These are phyloP conservation scores for Tachina grossa DNA, from an alignment of 2,888 invertebrate species.

Conservation along the genomic window DNA sequence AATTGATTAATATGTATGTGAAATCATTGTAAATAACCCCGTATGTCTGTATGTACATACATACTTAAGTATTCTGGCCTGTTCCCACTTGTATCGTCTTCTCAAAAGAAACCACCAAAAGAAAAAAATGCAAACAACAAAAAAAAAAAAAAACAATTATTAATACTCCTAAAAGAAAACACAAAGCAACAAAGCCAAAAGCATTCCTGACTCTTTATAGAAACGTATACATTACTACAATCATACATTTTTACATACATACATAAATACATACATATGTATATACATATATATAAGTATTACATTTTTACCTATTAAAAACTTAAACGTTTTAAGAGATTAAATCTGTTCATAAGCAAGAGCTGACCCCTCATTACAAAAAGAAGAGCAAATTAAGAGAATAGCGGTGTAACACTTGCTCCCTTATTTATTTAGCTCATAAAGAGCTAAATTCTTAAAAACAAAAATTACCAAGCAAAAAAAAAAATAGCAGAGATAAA, in stretches of 20 bases:
- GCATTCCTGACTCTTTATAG: conserved; percentile 17
- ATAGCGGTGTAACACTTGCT: conserved; percentile 3
- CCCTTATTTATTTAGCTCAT: neutral
- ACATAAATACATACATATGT: neutral
- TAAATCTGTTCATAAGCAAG: conserved; percentile 20
- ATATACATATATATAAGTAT: neutral
- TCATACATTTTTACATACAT: too few relatives aligned
- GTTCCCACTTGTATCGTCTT: conserved; percentile 46
- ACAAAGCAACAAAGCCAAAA: conserved; percentile 33
- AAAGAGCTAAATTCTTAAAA: conserved; percentile 14
- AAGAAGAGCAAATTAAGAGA: conserved; percentile 42
- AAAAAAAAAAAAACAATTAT: conserved; percentile 44
- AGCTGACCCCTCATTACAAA: conserved; percentile 13
- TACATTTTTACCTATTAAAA: conserved; percentile 31
- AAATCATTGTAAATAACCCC: neutral
- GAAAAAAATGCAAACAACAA: conserved; percentile 17
- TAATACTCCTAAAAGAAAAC: conserved; percentile 37
- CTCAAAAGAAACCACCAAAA: conserved; percentile 20
- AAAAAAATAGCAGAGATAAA: conserved; percentile 12
- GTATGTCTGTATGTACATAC: neutral
- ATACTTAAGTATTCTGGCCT: conserved; percentile 20
- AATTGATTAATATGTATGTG: neutral
- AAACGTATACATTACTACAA: too few relatives aligned
- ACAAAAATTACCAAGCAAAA: neutral
- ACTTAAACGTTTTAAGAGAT: conserved; percentile 55